Base-by-base conservation (phyloP, 2,888 invertebrate species). In the Sicus ferrugineus region DNA sequence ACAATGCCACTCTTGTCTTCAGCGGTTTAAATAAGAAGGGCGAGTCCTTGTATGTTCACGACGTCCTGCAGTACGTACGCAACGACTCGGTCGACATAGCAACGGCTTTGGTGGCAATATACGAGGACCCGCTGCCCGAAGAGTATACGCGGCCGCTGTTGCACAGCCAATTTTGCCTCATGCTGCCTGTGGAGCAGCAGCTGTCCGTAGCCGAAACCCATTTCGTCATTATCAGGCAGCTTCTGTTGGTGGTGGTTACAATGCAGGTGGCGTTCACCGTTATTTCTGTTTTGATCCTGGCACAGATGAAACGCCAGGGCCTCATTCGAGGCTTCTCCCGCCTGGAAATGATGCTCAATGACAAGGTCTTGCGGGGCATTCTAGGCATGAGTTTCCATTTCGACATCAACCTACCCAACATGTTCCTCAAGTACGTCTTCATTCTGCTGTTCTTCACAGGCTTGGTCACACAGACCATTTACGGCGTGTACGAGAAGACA, bases 31-130 rank as follows among this genome's bases (percentile, higher is more conserved):
- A 34, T 2, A 16, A 52, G 23, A 5, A 21, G 19, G 52, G 34
- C 23, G 38, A 19, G 16, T 11, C 50, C 14, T n/a, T 50, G 2
- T 48, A 16, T n/a, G 48, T 14, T 5, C 2, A 4, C 1, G 63
- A 28, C 3, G 54, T 67, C 0, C 30, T 67, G 2, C 6, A 42
- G 0, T 58, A 54, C 2, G 59, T 63, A 11, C 34, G 62, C 14
- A 67, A 67, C 54, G 34, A 30, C 5, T 59, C 63, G 3, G 34
- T 67, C 21, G 70, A 70, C 38, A 67, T 70, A 46, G 58, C 70
- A 19, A 28, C 70, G 7, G 30, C 38, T 14, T 46, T 54, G 28
- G 54, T 59, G 46, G 61, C 34, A 42, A 4, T 2, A 16, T 1
- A 9, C 26, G 28, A 46, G 38, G 59, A 52, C 19, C 52, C 63